These are phyloP conservation scores for Neogobius melanostomus DNA, from an alignment of 2,113 vertebrate species.

Conservation along the genomic window DNA sequence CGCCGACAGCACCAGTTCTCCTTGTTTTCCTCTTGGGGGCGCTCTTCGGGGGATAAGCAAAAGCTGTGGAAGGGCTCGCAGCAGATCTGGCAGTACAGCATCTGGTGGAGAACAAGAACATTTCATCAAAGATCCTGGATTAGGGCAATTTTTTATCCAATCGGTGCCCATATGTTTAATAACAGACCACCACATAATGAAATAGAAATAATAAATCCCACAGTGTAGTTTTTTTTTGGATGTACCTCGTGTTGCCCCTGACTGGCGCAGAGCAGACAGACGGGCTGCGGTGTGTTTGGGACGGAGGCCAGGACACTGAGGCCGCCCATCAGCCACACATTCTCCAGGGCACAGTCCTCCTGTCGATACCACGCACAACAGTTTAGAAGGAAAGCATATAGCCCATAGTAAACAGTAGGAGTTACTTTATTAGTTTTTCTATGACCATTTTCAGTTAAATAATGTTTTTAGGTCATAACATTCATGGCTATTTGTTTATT, in stretches of 20 bases:
- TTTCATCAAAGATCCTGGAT: not conserved
- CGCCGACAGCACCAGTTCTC: slow-evolving; percentile 90
- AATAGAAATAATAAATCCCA: no score
- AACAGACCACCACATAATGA: no score
- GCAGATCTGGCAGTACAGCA: slow-evolving; percentile 92
- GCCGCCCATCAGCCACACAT: slow-evolving; percentile 92
- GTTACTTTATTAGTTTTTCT: no score
- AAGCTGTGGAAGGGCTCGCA: slow-evolving; percentile 91
- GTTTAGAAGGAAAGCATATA: not conserved
- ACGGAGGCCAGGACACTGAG: slow-evolving; percentile 87
- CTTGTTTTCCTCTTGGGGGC: slow-evolving; percentile 80
- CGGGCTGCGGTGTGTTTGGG: slow-evolving; percentile 80
- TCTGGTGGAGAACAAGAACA: slow-evolving; percentile 57
- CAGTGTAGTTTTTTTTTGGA: not conserved
- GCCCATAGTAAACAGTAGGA: not conserved
- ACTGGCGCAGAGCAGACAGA: slow-evolving; percentile 90
- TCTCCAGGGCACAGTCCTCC: slow-evolving; percentile 90
- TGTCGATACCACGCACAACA: slow-evolving; percentile 41
- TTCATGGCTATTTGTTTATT: no score
- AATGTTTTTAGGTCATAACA: no score
- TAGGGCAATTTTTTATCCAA: not conserved
- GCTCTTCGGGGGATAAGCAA: slow-evolving; percentile 83
- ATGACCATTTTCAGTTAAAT: no score
- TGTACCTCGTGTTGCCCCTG: slow-evolving; percentile 87
- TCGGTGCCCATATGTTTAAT: no score